Percentiles rank a stretch among this genome's conserved stretches.
These are phyloP conservation scores for Crax fasciolata DNA, from an alignment of 2,797 vertebrate genomes.

Conservation along the genomic window DNA sequence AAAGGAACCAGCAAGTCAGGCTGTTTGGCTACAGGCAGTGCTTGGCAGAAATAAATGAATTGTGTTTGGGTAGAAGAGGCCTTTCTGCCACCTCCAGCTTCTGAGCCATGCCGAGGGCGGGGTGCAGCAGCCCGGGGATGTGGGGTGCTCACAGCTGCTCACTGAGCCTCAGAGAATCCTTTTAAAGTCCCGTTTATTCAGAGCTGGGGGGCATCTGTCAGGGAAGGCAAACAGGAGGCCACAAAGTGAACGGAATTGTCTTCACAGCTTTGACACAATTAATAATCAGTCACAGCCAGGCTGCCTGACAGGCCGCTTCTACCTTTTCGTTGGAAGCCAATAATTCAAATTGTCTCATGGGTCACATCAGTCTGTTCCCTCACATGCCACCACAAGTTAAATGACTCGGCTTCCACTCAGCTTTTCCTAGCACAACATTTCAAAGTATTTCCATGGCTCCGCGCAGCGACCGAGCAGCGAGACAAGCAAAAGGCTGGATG, in stretches of 20 bases:
- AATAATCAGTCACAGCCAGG: neutral
- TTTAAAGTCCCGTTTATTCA: neutral
- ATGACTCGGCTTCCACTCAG: constrained; percentile 25
- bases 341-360: constrained; percentile 16
- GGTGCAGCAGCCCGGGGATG: neutral
- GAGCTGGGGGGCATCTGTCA: neutral
- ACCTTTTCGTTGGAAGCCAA: constrained; percentile 40
- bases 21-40: neutral
- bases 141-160: accelerated
- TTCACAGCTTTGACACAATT: neutral
- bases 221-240: neutral
- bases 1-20: neutral
- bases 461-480: neutral
- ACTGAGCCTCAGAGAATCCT: neutral
- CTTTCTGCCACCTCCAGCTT: neutral
- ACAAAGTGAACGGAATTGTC: neutral
- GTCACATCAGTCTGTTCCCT: constrained; percentile 60
- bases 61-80: neutral
- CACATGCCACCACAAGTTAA: constrained; percentile 53
- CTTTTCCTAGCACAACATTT: constrained; percentile 16
- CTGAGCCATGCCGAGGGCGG: neutral
- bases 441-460: neutral
- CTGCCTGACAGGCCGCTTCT: constrained; percentile 49
- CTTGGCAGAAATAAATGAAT: neutral
- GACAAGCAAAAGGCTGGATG: neutral